phyloP scores from a whole-genome alignment of 2,888 invertebrate genomes.

The Leuctra nigra region DNA sequence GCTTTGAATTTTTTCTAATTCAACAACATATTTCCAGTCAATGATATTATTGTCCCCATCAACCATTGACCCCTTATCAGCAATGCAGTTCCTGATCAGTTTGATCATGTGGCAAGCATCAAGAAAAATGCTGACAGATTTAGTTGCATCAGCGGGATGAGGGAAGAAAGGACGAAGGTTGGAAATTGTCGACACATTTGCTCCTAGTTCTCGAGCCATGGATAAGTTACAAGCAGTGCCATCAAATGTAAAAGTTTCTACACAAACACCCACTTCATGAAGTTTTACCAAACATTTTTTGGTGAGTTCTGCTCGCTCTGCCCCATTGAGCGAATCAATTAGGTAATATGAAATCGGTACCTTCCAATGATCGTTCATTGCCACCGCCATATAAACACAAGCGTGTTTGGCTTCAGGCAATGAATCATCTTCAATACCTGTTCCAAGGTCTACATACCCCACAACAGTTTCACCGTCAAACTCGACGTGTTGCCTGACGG shows the following conservation, averaged over 20 bases:
- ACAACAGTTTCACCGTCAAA: no score
- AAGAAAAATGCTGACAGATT: slow-evolving; percentile 16
- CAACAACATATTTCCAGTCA: slow-evolving; percentile 17
- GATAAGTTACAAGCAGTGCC: slow-evolving; percentile 17
- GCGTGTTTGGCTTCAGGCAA: neutral
- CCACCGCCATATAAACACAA: slow-evolving; percentile 18
- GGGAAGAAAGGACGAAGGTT: slow-evolving; percentile 15
- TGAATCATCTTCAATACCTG: neutral
- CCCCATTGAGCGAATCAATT: slow-evolving; percentile 17
- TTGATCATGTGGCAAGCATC: slow-evolving; percentile 26
- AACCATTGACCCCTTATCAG: slow-evolving; percentile 14
- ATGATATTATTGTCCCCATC: slow-evolving; percentile 16
- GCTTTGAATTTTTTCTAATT: slow-evolving; percentile 7
- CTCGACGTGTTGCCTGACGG: slow-evolving; percentile 7
- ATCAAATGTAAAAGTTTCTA: slow-evolving; percentile 23
- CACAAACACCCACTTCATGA: slow-evolving; percentile 17
- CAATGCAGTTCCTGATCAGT: no score
- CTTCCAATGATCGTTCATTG: slow-evolving; percentile 21
- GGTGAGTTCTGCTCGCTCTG: slow-evolving; percentile 18
- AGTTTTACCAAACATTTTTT: slow-evolving; percentile 12
- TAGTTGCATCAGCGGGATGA: slow-evolving; percentile 17
- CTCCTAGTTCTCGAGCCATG: slow-evolving; percentile 20
- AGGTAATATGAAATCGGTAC: slow-evolving; percentile 23
- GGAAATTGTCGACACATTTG: neutral
- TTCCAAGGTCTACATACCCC: neutral